Conservation (phyloP, 2,113 vertebrate genomes). For the Mellivora capensis region DNA sequence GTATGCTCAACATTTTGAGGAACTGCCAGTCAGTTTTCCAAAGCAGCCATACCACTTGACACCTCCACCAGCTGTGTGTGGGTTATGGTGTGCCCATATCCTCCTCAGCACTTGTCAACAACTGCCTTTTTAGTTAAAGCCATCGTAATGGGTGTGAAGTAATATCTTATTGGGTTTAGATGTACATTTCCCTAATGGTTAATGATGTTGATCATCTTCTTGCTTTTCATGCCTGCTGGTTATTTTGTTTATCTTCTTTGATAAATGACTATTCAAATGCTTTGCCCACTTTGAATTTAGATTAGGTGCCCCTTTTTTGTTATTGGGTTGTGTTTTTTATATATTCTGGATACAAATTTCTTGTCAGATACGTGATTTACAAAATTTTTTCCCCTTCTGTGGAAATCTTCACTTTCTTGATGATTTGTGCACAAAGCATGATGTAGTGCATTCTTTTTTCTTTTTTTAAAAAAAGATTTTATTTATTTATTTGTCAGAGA, state of each 20-base stretch:
- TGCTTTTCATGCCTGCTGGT: background rate
- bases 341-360: background rate
- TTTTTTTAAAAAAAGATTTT: too few species aligned
- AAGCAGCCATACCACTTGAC: background rate
- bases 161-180: background rate
- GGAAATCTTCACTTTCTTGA: background rate
- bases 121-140: background rate
- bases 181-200: background rate
- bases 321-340: background rate
- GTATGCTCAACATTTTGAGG: background rate
- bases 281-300: background rate
- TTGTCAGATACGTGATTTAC: background rate
- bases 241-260: background rate
- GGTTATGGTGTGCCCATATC: background rate
- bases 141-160: background rate
- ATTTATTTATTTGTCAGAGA: too few species aligned
- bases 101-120: too few species aligned
- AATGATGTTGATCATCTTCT: background rate
- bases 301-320: background rate
- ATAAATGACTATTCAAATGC: background rate
- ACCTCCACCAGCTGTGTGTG: background rate
- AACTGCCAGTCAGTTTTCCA: background rate
- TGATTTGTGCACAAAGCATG: background rate
- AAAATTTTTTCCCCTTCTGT: background rate
- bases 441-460: background rate